These are phyloP conservation scores for Circaetus cinerascens DNA, from an alignment of 2,113 vertebrate species.

Conservation along the genomic window DNA sequence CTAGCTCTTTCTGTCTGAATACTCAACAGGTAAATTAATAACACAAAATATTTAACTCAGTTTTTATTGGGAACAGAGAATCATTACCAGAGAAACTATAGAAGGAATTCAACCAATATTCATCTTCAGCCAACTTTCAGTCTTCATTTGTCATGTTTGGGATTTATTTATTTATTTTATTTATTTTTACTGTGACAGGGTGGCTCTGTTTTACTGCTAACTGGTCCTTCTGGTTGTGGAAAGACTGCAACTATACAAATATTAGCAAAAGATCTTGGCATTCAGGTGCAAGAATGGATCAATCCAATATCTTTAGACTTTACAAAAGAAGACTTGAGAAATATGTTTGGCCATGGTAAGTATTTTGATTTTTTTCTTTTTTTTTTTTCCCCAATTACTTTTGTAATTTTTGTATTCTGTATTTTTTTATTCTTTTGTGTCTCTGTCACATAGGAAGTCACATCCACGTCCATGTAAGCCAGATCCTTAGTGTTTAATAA, in stretches of 20 bases:
- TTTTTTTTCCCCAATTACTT: neutral
- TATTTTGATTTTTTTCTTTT: neutral
- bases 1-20: neutral
- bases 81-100: neutral
- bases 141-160: neutral
- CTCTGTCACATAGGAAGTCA: neutral
- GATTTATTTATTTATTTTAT: neutral
- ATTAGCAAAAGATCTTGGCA: conserved; percentile 77
- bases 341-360: conserved; percentile 77
- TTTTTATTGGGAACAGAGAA: neutral
- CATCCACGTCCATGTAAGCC: neutral
- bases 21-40: neutral
- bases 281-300: conserved; percentile 90
- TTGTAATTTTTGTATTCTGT: neutral
- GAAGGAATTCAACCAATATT: neutral
- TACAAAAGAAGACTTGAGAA: conserved; percentile 73
- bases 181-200: conserved; percentile 63
- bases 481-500: neutral
- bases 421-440: neutral
- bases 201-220: conserved; percentile 84
- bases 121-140: neutral
- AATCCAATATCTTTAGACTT: conserved; percentile 83
- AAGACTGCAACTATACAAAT: conserved; percentile 89
- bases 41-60: neutral
- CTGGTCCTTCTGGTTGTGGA: conserved; percentile 91